Evolutionary conservation across 2,797 vertebrate genomes (phyloP).

Genomic region (Odontamblyopus rebecca): DNA sequence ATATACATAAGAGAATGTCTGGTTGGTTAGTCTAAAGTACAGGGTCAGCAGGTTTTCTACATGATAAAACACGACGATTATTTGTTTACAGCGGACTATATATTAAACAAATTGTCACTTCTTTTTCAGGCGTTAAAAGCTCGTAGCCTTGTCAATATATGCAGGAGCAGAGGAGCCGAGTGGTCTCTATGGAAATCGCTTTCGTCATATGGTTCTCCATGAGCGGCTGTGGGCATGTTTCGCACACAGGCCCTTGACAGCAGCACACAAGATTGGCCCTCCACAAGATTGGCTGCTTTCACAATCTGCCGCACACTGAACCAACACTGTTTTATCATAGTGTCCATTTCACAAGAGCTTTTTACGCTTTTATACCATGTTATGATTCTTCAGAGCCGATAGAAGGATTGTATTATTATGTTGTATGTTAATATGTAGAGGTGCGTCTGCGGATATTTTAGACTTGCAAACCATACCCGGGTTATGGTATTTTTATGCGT

Average conservation of each 20-base stretch:
- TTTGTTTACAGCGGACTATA: neutral
- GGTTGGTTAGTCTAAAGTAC: too few relatives aligned
- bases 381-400: neutral
- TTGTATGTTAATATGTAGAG: too few relatives aligned
- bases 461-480: too few relatives aligned
- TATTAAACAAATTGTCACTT: neutral
- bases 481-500: neutral
- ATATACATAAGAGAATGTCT: too few relatives aligned
- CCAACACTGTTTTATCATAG: constrained; percentile 25
- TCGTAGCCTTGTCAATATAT: constrained; percentile 40
- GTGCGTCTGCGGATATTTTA: too few relatives aligned
- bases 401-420: neutral
- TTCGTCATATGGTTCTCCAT: constrained; percentile 69
- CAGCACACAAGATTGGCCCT: constrained; percentile 43
- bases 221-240: constrained; percentile 52
- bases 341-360: neutral
- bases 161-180: constrained; percentile 39
- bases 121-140: constrained; percentile 7
- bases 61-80: too few relatives aligned
- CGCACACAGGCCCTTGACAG: constrained; percentile 54
- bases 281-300: constrained; percentile 38
- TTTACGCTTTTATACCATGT: neutral
- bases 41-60: too few relatives aligned
- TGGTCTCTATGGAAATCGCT: constrained; percentile 79
- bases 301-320: constrained; percentile 23